These are phyloP conservation scores for Rhinogobius similis DNA, from an alignment of 2,113 vertebrate genomes.

Conservation along the genomic window DNA sequence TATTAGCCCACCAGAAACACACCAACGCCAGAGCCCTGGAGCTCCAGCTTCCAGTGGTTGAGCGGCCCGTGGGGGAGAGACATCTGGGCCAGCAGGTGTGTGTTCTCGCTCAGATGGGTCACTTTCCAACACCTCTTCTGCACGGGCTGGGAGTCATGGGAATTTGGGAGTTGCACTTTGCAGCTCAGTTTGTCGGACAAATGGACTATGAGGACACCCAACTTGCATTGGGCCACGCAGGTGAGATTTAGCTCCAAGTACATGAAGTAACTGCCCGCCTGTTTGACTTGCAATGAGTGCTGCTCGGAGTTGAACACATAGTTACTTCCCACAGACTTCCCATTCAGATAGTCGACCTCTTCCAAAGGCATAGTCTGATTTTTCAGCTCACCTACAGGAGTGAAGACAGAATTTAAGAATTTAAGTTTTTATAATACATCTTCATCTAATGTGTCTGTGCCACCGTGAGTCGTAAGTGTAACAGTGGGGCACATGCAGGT, in stretches of 20 bases:
- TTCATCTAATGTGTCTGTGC: background rate
- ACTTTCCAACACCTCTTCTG: slow-evolving; percentile 67
- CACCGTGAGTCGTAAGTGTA: no score
- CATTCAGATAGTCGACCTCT: accelerated
- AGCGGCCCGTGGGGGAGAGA: accelerated
- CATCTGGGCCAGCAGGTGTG: slow-evolving; percentile 24
- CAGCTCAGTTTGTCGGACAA: slow-evolving; percentile 53
- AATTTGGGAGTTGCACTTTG: slow-evolving; percentile 17
- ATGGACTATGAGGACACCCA: background rate
- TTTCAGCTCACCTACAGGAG: slow-evolving; percentile 34
- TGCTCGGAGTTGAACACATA: accelerated
- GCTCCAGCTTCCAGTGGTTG: slow-evolving; percentile 40
- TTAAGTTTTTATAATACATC: no score
- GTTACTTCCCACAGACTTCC: slow-evolving; percentile 34
- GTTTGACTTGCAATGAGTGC: background rate
- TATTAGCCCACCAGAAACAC: slow-evolving; percentile 64
- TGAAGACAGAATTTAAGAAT: slow-evolving; percentile 35
- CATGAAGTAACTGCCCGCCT: slow-evolving; percentile 65
- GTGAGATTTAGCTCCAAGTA: slow-evolving; percentile 58
- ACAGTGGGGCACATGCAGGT: no score
- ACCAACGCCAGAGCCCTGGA: slow-evolving; percentile 46
- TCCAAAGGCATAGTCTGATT: slow-evolving; percentile 34
- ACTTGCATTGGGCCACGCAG: accelerated
- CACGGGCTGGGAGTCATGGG: accelerated
- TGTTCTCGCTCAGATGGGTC: accelerated